Percentiles rank a stretch among this genome's conserved stretches.
phyloP scores from a whole-genome alignment of 2,888 invertebrate species.

The Phyllotreta cruciferae region DNA sequence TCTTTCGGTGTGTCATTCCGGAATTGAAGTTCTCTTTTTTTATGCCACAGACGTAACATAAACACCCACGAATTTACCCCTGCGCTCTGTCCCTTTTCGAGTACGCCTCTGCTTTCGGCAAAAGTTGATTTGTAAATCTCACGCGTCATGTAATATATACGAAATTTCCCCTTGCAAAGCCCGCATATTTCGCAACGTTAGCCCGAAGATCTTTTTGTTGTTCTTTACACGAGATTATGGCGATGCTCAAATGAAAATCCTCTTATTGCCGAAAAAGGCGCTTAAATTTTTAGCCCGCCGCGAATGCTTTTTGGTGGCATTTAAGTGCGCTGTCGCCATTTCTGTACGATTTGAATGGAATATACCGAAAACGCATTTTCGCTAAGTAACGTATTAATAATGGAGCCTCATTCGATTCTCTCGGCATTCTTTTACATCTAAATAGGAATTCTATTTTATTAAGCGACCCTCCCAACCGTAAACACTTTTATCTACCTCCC shows the following conservation, averaged over 20 bases:
- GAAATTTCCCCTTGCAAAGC: neutral
- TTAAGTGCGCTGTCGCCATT: too few relatives aligned
- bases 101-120: neutral
- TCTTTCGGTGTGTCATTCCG: too few relatives aligned
- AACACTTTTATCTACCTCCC: constrained; percentile 9
- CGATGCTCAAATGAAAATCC: neutral
- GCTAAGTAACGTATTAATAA: too few relatives aligned
- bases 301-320: too few relatives aligned
- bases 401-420: too few relatives aligned
- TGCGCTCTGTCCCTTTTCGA: neutral
- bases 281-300: too few relatives aligned
- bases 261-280: neutral
- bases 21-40: neutral
- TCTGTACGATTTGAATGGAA: too few relatives aligned
- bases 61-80: too few relatives aligned
- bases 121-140: neutral
- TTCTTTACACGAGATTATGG: neutral
- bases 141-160: constrained; percentile 3
- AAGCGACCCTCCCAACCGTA: neutral
- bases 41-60: too few relatives aligned
- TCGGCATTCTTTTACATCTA: too few relatives aligned
- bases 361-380: too few relatives aligned
- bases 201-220: constrained; percentile 6
- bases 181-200: neutral
- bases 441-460: neutral